Base-by-base conservation (phyloP, 2,888 invertebrate species). In the Drosophila rubida region DNA sequence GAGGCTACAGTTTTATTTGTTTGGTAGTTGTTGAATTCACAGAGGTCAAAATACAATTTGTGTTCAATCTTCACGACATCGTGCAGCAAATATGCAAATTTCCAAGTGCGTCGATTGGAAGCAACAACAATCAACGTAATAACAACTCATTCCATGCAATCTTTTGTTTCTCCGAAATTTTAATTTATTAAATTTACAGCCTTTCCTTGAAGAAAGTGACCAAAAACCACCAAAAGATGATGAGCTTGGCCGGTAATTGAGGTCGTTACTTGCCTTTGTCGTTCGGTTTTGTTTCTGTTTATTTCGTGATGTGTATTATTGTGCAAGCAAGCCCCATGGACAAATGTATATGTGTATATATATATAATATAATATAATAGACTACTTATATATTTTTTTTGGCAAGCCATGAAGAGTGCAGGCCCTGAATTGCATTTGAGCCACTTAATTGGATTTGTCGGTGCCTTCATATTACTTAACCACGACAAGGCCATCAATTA, bases 171-270 rank as follows among this genome's bases (percentile, higher is more conserved):
- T 23, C 4, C 59, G 59, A 35, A 62, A 61, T 67, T 58, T 69
- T 5, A 44, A 50, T 60, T 45, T 61, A 44, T 66, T 45, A 50
- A 44, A 46, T 39, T 53, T 11, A 50, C 55, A 35, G 49, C 49
- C 64, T 86, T 87, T 73, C 67, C 68, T 87, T 87, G 75, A 84
- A 75, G 87, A 82, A 82, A 82, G 81, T 75, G 45, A 59, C 41
- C 39, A 48, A 65, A 60, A 54, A 8, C 13, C 11, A n/a, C 23
- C 22, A 25, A 32, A 49, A 68, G 45, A 22, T 37, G 25, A 61
- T 58, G 37, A 73, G 49, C 39, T 54, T 16, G 19, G 14, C 9
- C 54, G 37, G 32, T 81, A 69, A 81, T 80, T 85, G 85, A 87
- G 85, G 73, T 81, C 78, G 50, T 78, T 69, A 60, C 54, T 37